Base-by-base conservation (phyloP, 2,888 invertebrate genomes). In the Amiota minor region DNA sequence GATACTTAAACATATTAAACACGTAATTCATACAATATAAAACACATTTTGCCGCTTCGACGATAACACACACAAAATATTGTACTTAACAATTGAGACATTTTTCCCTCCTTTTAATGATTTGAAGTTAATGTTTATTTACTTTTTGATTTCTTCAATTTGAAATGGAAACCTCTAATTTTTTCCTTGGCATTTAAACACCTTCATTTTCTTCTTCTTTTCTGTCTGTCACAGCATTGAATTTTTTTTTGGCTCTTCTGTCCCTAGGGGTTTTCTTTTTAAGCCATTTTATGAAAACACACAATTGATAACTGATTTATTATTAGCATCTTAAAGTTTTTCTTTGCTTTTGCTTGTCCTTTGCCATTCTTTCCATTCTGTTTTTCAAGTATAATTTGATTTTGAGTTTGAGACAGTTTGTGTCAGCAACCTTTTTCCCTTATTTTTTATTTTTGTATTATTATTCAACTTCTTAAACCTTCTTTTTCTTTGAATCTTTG, bases 251-350 rank as follows among this genome's bases (percentile, higher is more conserved):
- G 16, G 14, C 16, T 18, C 14, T 62, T 49, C 49, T n/a, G 11
- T 16, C 1, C 49, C n/a, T 45, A 45, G 23, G 45, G 16, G 65
- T 59, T 64, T 65, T 14, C 49, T 49, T 20, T 12, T n/a, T 35
- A 35, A 35, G 35, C 6, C 35, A 6, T 35, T 23, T 35, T 35
- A 35, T 35, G 35, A 35, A 50, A 62, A 70, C 64, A 59, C 72
- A 74, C n/a, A 72, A 68, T 69, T 62, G 74, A 74, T 72, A 72
- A 68, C 75, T 76, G 82, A 75, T 84, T 78, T 79, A 75, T 76
- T 77, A 75, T 77, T 79, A 77, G 71, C 75, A 76, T 76, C 75
- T 71, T 76, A 12, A 65, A n/a, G 18, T 23, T 35, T 35, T 35
- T 35, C 35, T 35, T 35, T 35, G 35, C 35, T 35, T 35, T 35